Evolutionary conservation across 2,888 invertebrate genomes (phyloP), one percentile per base, ranked within the genome.

Genomic region (Agonopterix heracliana): DNA sequence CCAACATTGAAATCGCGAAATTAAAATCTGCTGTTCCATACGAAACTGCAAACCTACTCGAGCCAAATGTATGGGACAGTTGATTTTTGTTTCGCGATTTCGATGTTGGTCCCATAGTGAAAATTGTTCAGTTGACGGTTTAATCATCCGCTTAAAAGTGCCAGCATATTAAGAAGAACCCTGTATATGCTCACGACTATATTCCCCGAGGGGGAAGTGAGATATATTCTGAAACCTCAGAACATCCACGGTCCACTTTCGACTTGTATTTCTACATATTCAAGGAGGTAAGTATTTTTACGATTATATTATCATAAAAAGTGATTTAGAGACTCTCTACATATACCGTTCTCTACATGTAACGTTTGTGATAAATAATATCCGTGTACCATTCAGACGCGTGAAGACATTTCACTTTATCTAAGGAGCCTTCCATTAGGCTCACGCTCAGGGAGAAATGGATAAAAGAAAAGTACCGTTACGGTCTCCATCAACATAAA

Each of bases 381-480:
- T 12, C 9, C 1, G n/a, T n/a, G 13, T 5, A 41, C 11, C 12
- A 12, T n/a, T 8, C 13, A 43, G 49, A 51, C 42, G 59, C 63
- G 59, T 69, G 65, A 64, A 68, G 66, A 71, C 71, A 71, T 78
- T 78, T 70, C 54, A 68, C 66, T 78, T 78, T 79, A 81, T 81
- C 81, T 71, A 53, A 57, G 54, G 62, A 58, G 62, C 59, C 59
- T 56, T 74, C 75, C 76, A 81, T 81, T 78, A 74, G 63, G 57
- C 55, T 60, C 60, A 56, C 59, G 53, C 56, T 61, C 7, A 66
- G 59, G 64, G 63, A 78, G 75, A 80, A 78, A 79, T 69, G 65
- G 61, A 67, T 68, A 72, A 61, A 60, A 66, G 69, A 58, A 57
- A 63, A 61, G 68, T 85, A 76, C 86, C 87, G 86, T 85, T 86